These are phyloP conservation scores for Microcebus griseorufus DNA, from an alignment of 2,113 vertebrate genomes.

Conservation along the genomic window DNA sequence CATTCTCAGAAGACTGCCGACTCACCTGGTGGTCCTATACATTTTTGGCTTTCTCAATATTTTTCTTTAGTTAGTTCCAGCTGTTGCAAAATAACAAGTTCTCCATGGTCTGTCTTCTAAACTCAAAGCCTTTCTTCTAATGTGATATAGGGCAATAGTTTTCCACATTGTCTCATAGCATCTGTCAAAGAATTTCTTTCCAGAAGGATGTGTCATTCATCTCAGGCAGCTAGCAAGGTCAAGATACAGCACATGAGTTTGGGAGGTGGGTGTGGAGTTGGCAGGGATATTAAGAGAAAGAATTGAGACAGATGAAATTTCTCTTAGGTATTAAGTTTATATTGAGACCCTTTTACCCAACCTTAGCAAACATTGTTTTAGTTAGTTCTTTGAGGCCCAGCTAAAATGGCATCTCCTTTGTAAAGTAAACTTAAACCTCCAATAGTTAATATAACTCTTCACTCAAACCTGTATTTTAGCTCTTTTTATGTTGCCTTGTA, in stretches of 20 bases:
- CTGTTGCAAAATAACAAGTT: background rate
- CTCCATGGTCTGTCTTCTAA: background rate
- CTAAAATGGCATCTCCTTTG: conserved; percentile 20
- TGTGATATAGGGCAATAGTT: background rate
- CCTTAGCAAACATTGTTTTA: background rate
- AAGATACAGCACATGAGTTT: background rate
- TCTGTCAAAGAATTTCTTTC: background rate
- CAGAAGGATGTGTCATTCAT: background rate
- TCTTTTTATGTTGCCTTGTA: background rate
- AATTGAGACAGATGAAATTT: background rate
- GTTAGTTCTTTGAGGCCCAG: background rate
- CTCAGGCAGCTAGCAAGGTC: background rate
- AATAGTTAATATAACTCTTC: background rate
- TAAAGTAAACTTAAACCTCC: background rate
- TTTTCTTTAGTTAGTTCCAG: background rate
- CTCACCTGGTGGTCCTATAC: background rate
- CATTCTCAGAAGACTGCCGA: background rate
- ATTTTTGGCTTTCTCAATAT: background rate
- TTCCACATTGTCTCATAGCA: background rate
- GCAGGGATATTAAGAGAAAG: background rate
- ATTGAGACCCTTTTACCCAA: background rate
- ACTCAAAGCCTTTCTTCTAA: background rate
- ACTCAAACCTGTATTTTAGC: background rate
- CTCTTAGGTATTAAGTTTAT: background rate
- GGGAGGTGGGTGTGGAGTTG: background rate